These are phyloP conservation scores for Motacilla alba DNA, from an alignment of 2,113 vertebrate genomes.

Conservation along the genomic window DNA sequence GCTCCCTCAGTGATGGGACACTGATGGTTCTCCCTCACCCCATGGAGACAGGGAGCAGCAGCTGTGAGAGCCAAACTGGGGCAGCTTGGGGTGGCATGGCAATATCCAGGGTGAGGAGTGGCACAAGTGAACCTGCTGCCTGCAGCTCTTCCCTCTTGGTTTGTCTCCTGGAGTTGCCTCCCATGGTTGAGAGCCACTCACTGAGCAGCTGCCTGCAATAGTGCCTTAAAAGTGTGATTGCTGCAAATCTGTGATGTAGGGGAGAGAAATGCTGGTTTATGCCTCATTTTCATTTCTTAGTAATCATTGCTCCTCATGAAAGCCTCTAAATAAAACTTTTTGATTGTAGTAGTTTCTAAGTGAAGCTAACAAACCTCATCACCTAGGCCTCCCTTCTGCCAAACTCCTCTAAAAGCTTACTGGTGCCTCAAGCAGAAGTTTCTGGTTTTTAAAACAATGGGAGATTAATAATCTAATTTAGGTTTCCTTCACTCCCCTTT, in stretches of 20 bases:
- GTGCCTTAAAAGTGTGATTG: background rate
- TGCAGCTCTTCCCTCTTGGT: background rate
- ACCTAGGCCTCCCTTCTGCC: background rate
- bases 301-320: background rate
- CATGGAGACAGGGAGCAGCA: background rate
- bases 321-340: background rate
- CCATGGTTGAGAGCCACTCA: rapidly evolving
- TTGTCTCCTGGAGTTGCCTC: background rate
- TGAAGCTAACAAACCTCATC: background rate
- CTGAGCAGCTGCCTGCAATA: background rate
- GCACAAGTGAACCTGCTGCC: background rate
- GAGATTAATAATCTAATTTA: background rate
- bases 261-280: background rate
- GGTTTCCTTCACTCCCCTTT: background rate
- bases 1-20: rapidly evolving
- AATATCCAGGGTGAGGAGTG: background rate
- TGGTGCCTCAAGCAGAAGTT: background rate
- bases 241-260: background rate
- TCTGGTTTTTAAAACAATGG: background rate
- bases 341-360: background rate
- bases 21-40: background rate
- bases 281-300: background rate
- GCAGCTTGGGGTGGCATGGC: background rate
- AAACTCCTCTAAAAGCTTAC: background rate
- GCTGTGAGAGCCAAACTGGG: background rate